Evolutionary conservation across 2,113 vertebrate genomes (phyloP).

Genomic region (Pholis gunnellus): DNA sequence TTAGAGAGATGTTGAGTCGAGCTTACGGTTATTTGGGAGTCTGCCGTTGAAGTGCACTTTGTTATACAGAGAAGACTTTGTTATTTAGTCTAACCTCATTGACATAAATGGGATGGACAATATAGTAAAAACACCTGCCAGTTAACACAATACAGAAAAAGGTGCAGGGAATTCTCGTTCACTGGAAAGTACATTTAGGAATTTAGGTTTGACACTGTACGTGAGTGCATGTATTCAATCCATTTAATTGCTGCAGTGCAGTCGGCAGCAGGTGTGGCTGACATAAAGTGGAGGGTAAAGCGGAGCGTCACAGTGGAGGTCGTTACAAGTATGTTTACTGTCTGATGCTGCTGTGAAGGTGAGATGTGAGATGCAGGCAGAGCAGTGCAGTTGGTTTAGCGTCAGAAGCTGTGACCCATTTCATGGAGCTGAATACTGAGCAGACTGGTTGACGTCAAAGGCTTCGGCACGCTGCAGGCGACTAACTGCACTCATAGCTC

Average conservation of each 20-base stretch:
- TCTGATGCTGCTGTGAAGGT: slow-evolving; percentile 60
- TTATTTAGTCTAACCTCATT: not conserved
- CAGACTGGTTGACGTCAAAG: slow-evolving; percentile 79
- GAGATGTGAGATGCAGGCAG: slow-evolving; percentile 64
- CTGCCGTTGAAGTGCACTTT: not conserved
- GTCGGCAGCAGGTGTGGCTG: slow-evolving; percentile 44
- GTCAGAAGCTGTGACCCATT: slow-evolving; percentile 80
- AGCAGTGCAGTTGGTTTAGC: slow-evolving; percentile 61
- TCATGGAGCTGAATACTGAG: slow-evolving; percentile 81
- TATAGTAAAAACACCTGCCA: not conserved
- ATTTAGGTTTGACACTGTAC: slow-evolving; percentile 11
- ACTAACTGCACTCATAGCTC: slow-evolving; percentile 63
- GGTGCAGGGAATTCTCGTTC: not conserved
- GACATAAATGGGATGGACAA: not conserved
- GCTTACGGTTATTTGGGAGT: not conserved
- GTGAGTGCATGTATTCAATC: not conserved
- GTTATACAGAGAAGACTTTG: not conserved
- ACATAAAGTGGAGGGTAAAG: slow-evolving; percentile 39
- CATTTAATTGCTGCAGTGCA: slow-evolving; percentile 44
- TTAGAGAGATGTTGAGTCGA: not conserved
- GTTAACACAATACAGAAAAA: not conserved
- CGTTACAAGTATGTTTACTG: slow-evolving; percentile 55
- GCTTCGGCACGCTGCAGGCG: slow-evolving; percentile 68
- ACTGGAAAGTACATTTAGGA: slow-evolving; percentile 7
- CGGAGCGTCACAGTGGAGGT: slow-evolving; percentile 29